Evolutionary conservation across 1,140 invertebrate genomes (phyloP), one percentile per base, ranked within the genome.

Genomic region (Sesamia nonagrioides): DNA sequence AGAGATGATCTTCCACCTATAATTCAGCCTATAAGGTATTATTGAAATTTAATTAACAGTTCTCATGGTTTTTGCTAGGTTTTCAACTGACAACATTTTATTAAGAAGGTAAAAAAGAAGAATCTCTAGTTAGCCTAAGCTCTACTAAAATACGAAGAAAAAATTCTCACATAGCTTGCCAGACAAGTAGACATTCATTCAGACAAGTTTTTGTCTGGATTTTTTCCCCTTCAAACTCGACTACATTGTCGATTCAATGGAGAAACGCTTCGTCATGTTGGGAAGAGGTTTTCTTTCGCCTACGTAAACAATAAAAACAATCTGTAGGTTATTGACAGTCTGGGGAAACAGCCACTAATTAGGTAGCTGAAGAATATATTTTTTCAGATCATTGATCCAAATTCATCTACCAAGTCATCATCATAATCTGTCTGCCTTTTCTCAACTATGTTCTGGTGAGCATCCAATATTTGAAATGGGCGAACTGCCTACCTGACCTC

Each of bases 121-220:
- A 6, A 27, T 21, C 21, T 27, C 18, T 21, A 56, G 7, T 13
- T 21, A 48, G 13, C 52, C 21, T 56, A 21, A 17, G 18, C 52
- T 27, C 0, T 18, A 54, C 21, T 27, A 56, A 56, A 56, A 56
- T 11, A 9, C 9, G 18, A 27, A 6, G 18, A 56, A 54, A 54
- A 56, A 56, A 27, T 9, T 8, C 21, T 27, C n/a, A 56, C 21
- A 56, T 11, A 56, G 18, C 52, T 56, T 3, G 18, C 18, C 9
- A 27, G 52, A 56, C 18, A 27, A n/a, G 18, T 21, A 56, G 52
- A 56, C 54, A 13, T 11, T 9, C 54, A 56, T 56, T 56, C 21
- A 56, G 54, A 56, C 54, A 56, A 54, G 18, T 56, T 56, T 27
- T 56, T 56, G 21, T 56, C 54, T 56, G 27, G 54, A 33, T 56